These are phyloP conservation scores for Aleadryas rufinucha DNA, from an alignment of 2,113 vertebrate genomes.

Conservation along the genomic window DNA sequence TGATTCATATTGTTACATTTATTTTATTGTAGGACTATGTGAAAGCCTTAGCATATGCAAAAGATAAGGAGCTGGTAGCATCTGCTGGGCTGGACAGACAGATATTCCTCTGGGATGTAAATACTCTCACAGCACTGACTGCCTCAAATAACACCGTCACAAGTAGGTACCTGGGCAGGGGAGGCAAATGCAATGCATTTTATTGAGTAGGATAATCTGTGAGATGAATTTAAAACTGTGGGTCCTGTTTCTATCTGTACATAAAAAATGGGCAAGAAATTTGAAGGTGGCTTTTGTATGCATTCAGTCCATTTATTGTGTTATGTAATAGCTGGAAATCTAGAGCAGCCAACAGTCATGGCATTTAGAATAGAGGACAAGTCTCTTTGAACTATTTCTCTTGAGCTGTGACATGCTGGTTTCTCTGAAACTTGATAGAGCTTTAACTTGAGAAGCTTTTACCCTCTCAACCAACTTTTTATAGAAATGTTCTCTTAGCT, in stretches of 20 bases:
- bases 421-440: not conserved
- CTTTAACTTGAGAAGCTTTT: not conserved
- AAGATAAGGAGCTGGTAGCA: slow-evolving; percentile 97
- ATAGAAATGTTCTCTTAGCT: not conserved
- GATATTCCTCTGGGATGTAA: slow-evolving; percentile 99
- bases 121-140: slow-evolving; percentile 95
- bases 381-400: not conserved
- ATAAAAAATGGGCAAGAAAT: not conserved
- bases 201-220: not conserved
- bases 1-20: not conserved
- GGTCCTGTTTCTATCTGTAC: not conserved
- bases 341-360: not conserved
- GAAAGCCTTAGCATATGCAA: slow-evolving; percentile 96
- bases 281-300: not conserved
- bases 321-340: not conserved
- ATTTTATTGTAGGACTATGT: slow-evolving; percentile 87
- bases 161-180: slow-evolving; percentile 79
- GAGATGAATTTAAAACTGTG: not conserved
- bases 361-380: not conserved
- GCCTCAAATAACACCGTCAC: slow-evolving; percentile 99
- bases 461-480: not conserved
- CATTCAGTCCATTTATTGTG: not conserved
- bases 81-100: slow-evolving; percentile 96
- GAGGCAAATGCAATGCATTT: not conserved
- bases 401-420: not conserved